phyloP scores from a whole-genome alignment of 30 jellyfish, hydroid and myxozoan species.

The Clytia hemisphaerica region DNA sequence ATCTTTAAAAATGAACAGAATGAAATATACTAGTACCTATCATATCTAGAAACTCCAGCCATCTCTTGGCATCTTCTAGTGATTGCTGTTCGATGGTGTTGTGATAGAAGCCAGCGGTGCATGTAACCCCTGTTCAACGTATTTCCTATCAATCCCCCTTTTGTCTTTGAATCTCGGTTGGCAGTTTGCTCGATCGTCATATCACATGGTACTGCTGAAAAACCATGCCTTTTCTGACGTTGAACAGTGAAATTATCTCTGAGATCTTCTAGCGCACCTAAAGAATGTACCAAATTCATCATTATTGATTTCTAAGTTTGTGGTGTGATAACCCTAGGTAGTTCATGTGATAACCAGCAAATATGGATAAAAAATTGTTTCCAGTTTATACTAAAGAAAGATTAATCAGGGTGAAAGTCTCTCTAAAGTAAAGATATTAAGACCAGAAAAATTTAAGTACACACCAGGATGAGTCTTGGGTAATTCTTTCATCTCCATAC shows the following conservation, averaged over 20 bases:
- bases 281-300: too few relatives aligned
- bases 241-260: constrained; percentile 42
- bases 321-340: too few relatives aligned
- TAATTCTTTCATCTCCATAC: too few relatives aligned
- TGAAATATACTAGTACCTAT: neutral
- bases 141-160: constrained; percentile 58
- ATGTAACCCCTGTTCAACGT: constrained; percentile 52
- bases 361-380: too few relatives aligned
- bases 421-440: too few relatives aligned
- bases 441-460: too few relatives aligned
- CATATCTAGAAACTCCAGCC: neutral
- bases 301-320: too few relatives aligned
- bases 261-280: constrained; percentile 35
- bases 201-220: constrained; percentile 57
- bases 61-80: constrained; percentile 45
- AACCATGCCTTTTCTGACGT: constrained; percentile 45
- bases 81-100: constrained; percentile 50
- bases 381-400: too few relatives aligned
- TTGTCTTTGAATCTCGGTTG: constrained; percentile 50
- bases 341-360: too few relatives aligned
- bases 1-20: too few relatives aligned
- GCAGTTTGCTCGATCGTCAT: constrained; percentile 54
- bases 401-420: too few relatives aligned
- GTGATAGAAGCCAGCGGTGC: constrained; percentile 57
- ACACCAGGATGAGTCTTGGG: too few relatives aligned